Percentiles rank a stretch among this genome's conserved stretches.
Conservation (phyloP, 1,140 invertebrate genomes). For the Bactericera cockerelli region DNA sequence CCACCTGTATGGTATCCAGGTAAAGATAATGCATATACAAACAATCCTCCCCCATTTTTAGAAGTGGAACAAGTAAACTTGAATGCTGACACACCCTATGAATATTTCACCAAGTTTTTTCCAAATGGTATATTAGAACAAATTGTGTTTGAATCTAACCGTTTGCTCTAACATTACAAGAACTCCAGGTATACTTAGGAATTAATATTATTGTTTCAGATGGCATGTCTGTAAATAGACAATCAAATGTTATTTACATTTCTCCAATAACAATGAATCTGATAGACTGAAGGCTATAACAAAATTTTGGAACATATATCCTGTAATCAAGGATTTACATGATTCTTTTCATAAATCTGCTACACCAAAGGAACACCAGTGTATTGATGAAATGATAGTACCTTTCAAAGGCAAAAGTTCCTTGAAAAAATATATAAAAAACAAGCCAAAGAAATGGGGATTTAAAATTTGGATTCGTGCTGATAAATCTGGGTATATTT, state of each 20-base stretch:
- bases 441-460: slow-evolving; percentile 27
- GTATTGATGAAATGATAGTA: slow-evolving; percentile 28
- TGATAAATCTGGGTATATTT: slow-evolving; percentile 22
- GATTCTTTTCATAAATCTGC: slow-evolving; percentile 20
- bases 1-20: neutral
- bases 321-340: slow-evolving; percentile 20
- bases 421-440: slow-evolving; percentile 24
- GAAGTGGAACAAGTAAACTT: neutral
- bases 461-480: slow-evolving; percentile 24
- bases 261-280: slow-evolving; percentile 22
- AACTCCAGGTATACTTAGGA: neutral
- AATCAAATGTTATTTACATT: slow-evolving; percentile 25
- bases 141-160: neutral
- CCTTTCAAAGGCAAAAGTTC: no score
- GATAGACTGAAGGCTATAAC: slow-evolving; percentile 12
- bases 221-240: slow-evolving; percentile 22
- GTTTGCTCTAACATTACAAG: neutral
- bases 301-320: slow-evolving; percentile 22
- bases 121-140: neutral
- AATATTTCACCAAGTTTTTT: neutral
- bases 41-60: neutral
- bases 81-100: neutral
- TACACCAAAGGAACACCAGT: slow-evolving; percentile 25
- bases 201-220: slow-evolving; percentile 9
- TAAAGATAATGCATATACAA: neutral